phyloP scores from a whole-genome alignment of 2,888 invertebrate genomes.

The Nemapogon koenigi region DNA sequence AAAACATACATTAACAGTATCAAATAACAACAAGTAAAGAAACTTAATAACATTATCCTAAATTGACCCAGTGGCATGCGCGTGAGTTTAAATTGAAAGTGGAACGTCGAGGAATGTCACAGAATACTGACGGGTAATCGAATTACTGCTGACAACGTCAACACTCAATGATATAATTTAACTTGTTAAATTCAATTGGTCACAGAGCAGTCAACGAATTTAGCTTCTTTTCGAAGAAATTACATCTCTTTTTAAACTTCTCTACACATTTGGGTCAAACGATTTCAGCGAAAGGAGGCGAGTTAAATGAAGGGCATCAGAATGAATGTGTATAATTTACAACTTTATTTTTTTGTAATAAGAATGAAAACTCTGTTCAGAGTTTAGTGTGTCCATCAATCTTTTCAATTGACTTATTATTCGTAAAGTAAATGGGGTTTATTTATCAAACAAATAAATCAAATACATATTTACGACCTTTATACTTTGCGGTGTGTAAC shows the following conservation, averaged over 20 bases:
- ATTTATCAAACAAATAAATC: too few relatives aligned
- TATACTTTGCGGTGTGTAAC: too few relatives aligned
- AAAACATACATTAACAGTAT: neutral
- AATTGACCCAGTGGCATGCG: too few relatives aligned
- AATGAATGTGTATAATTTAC: too few relatives aligned
- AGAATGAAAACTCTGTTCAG: too few relatives aligned
- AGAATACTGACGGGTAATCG: constrained; percentile 28
- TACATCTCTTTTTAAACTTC: constrained; percentile 24
- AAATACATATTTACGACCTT: too few relatives aligned
- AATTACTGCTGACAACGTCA: constrained; percentile 45
- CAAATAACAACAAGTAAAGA: neutral
- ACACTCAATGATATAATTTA: constrained; percentile 56
- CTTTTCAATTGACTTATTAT: too few relatives aligned
- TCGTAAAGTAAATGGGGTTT: too few relatives aligned
- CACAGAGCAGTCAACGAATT: constrained; percentile 47
- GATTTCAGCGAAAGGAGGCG: constrained; percentile 11
- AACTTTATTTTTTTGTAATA: too few relatives aligned
- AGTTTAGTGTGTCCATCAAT: too few relatives aligned
- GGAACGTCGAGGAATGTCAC: constrained; percentile 8
- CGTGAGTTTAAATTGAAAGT: constrained; percentile 11
- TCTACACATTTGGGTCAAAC: constrained; percentile 31
- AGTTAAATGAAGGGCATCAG: constrained; percentile 2
- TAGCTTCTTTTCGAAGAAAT: constrained; percentile 39
- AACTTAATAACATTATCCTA: neutral
- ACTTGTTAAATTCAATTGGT: constrained; percentile 55